Evolutionary conservation across 2,888 invertebrate genomes (phyloP), one percentile per base, ranked within the genome.

Genomic region (Subacronicta megacephala): DNA sequence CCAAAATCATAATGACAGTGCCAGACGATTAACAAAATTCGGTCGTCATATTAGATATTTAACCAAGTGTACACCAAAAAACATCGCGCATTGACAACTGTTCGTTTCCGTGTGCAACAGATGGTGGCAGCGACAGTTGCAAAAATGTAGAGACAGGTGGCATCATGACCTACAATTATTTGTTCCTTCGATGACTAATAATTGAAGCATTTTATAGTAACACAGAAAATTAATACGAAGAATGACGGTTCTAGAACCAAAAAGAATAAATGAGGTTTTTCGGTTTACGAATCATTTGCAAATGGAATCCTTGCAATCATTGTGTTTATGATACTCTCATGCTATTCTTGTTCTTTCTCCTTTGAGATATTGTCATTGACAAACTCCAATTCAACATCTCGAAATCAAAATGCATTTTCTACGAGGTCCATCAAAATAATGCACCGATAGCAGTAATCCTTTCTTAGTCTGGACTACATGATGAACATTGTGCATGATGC

Each of bases 111-210:
- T 58, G 62, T 65, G 65, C 29, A 64, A 72, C 80, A 81, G 69
- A 81, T 81, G 79, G 70, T 46, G 35, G 43, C 43, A 43, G 43
- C 57, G 46, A 33, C 61, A 50, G 69, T 73, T 73, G 74, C 65
- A 60, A 64, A 68, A 73, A 75, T 76, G 57, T 61, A 49, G 60
- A 55, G 66, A 69, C 81, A 81, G 81, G 69, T 81, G 81, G 65
- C 18, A 13, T 18, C 31, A 31, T 64, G 62, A 76, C 76, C 75
- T 61, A 75, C 63, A 77, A 75, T 26, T 26, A 26, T 67, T 78
- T 74, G 35, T 40, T 57, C 42, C 59, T 61, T 47, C 37, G 49
- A 49, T 66, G 53, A 77, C 64, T 73, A 67, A 72, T 66, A 61
- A 71, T 61, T 49, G 20, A 53, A 62, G 42, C 43, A 68, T 67